Conservation (phyloP, 2,888 invertebrate genomes). For the Calameuta pallipes region DNA sequence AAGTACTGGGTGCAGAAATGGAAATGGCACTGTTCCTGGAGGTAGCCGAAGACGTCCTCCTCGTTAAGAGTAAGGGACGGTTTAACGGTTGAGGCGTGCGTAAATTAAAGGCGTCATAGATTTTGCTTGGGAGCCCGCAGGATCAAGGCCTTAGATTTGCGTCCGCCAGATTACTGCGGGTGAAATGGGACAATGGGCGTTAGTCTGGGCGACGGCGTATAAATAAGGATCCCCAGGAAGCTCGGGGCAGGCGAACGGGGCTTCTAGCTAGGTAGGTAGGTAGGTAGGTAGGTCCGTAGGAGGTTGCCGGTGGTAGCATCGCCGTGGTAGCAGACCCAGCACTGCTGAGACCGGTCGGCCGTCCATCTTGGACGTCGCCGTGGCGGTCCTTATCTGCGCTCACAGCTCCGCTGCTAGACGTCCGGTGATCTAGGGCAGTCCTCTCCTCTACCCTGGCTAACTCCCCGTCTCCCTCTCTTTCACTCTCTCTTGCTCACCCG, state of each 20-base stretch:
- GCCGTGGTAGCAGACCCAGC: constrained; percentile 21
- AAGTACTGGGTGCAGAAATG: neutral
- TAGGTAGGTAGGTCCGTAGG: constrained; percentile 30
- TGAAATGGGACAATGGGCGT: constrained; percentile 66
- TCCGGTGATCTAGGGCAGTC: constrained; percentile 65
- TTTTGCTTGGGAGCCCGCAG: constrained; percentile 65
- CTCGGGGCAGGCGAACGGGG: constrained; percentile 42
- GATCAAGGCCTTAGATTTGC: constrained; percentile 66
- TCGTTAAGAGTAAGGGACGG: neutral
- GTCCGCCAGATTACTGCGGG: constrained; percentile 65
- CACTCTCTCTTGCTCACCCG: constrained; percentile 25
- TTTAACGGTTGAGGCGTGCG: constrained; percentile 37
- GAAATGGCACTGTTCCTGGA: neutral
- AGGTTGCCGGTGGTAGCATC: constrained; percentile 49
- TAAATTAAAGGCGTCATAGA: constrained; percentile 66
- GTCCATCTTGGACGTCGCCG: constrained; percentile 66
- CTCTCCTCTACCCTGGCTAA: constrained; percentile 37
- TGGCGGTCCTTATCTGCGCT: constrained; percentile 66
- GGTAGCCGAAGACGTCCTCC: neutral
- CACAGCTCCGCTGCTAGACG: constrained; percentile 65
- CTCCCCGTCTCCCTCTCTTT: constrained; percentile 17
- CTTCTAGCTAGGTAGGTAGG: constrained; percentile 11
- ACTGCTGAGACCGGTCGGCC: constrained; percentile 62
- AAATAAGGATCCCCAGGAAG: constrained; percentile 65
- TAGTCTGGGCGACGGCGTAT: constrained; percentile 63